Base-by-base conservation (phyloP, 2,888 invertebrate species). In the Magallana nippona region DNA sequence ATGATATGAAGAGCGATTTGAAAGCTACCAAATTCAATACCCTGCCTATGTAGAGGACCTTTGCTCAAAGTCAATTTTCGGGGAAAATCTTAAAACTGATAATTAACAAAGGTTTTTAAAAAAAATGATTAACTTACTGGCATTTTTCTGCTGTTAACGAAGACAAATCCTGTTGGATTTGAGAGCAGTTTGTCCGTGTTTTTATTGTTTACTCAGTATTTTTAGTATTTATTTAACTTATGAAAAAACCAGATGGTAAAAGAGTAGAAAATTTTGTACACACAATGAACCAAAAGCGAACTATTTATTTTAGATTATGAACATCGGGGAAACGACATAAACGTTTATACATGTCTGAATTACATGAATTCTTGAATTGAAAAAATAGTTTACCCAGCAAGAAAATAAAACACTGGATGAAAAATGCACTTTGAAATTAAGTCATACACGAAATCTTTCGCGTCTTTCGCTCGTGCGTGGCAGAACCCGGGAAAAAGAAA, bases 391-490 rank as follows among this genome's bases (percentile, higher is more conserved):
- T 71, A 71, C 71, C 15, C 71, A 71, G 71, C 71, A 71, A 71
- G 71, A 71, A 19, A 71, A 27, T 71, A 15, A 71, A 71, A 71
- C 71, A 71, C 15, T 27, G 71, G 71, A 71, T 27, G 71, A 71
- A 71, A 71, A 71, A 71, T 32, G 71, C 71, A 71, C 44, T 62
- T 62, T 81, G 81, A 81, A 62, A 60, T 60, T 60, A 81, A 62
- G 57, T 81, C 81, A 62, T 44, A 60, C 60, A 32, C 10, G 60
- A 81, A 62, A 62, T 17, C 62, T 62, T 81, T 58, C 71, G 22
- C 82, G 82, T 82, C 71, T 71, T 17, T 27, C 58, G 63, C 82
- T 58, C 82, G 82, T 82, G 82, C 60, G 55, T 71, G 71, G 71
- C 71, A 71, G 71, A 71, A 71, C 32, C 71, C 71, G 27, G 60